phyloP scores from a whole-genome alignment of 2,113 vertebrate genomes.

The Sinocyclocheilus anophthalmus region DNA sequence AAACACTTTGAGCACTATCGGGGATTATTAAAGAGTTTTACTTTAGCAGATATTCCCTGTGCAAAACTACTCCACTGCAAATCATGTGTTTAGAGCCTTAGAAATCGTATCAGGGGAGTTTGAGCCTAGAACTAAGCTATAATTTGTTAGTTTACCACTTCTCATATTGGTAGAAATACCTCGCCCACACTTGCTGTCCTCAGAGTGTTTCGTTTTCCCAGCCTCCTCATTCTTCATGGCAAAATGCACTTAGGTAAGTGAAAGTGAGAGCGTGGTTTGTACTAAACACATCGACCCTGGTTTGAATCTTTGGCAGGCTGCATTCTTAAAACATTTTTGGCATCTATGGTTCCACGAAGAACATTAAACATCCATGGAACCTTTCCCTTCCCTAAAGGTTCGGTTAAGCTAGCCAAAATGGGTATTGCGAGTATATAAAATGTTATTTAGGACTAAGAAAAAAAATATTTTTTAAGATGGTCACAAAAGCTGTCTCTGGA shows the following conservation, averaged over 20 bases:
- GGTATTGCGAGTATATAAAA: too few species aligned
- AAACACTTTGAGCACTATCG: neutral
- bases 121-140: neutral
- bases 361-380: too few species aligned
- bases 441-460: too few species aligned
- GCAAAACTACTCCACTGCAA: neutral
- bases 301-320: neutral
- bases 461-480: too few species aligned
- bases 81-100: neutral
- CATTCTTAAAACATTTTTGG: too few species aligned
- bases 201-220: neutral
- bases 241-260: constrained; percentile 23
- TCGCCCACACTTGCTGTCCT: constrained; percentile 28
- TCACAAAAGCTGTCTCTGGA: too few species aligned
- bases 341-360: too few species aligned
- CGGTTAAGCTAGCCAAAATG: too few species aligned
- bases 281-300: constrained; percentile 3
- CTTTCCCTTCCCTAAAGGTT: too few species aligned
- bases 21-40: neutral
- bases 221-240: neutral
- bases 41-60: neutral
- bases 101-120: neutral
- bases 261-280: neutral
- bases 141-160: constrained; percentile 19
- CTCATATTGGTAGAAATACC: constrained; percentile 22